phyloP scores from a whole-genome alignment of 2,888 invertebrate genomes.

The Apotomis betuletana region DNA sequence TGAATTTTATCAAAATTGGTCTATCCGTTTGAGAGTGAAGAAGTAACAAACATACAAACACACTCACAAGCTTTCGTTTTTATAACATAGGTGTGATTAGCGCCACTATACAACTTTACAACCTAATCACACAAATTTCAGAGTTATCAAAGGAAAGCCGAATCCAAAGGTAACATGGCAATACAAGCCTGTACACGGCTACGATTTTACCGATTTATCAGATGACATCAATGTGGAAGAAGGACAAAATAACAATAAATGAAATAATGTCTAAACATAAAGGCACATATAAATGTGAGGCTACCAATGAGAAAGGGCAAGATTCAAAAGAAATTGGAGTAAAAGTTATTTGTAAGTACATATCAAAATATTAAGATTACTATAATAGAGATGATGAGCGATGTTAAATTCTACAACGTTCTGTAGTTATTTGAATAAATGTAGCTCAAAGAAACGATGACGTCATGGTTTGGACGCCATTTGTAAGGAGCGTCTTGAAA shows the following conservation, averaged over 20 bases:
- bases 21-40: too few species aligned
- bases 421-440: too few species aligned
- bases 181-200: conserved; percentile 52
- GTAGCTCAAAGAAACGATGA: too few species aligned
- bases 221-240: conserved; percentile 53
- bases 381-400: background rate
- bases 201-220: conserved; percentile 55
- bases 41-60: too few species aligned
- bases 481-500: too few species aligned
- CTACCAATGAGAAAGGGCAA: conserved; percentile 59
- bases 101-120: too few species aligned
- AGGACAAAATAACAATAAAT: conserved; percentile 54
- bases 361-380: background rate
- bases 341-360: conserved; percentile 65
- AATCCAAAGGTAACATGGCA: conserved; percentile 63
- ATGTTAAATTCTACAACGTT: too few species aligned
- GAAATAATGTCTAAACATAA: conserved; percentile 53
- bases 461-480: too few species aligned
- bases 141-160: conserved; percentile 65
- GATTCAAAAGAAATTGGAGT: conserved; percentile 55
- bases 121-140: conserved; percentile 46
- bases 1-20: too few species aligned
- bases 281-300: conserved; percentile 66
- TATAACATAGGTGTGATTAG: too few species aligned
- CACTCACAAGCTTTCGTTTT: too few species aligned